phyloP scores from a whole-genome alignment of 2,888 invertebrate species.

The Syrphus vitripennis region DNA sequence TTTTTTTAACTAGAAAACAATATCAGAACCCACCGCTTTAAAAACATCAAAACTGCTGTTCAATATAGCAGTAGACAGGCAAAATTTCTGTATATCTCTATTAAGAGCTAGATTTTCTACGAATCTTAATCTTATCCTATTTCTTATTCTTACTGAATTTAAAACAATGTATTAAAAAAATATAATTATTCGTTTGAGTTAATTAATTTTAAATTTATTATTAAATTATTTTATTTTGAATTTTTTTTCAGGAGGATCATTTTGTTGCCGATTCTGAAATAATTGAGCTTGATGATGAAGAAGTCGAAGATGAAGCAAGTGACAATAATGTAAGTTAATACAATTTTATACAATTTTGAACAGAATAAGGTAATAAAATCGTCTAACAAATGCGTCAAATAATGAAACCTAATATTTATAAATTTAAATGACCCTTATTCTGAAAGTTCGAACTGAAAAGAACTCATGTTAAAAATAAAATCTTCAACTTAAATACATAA shows the following conservation, averaged over 20 bases:
- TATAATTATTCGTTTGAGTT: no score
- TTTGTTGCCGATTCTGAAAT: slow-evolving; percentile 47
- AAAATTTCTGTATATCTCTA: neutral
- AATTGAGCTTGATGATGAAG: slow-evolving; percentile 34
- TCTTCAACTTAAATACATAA: no score
- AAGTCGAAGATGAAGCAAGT: slow-evolving; percentile 37
- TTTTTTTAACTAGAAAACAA: no score
- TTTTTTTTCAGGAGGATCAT: slow-evolving; percentile 43
- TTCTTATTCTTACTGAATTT: neutral
- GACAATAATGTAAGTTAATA: slow-evolving; percentile 53
- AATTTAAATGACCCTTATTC: no score
- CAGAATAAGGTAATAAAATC: no score
- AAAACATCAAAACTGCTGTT: no score
- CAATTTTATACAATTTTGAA: neutral
- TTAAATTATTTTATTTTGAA: neutral
- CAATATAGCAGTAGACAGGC: no score
- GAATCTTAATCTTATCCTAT: neutral
- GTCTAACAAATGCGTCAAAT: no score
- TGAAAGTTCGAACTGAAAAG: no score
- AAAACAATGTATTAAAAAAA: neutral
- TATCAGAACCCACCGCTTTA: no score
- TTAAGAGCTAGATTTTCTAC: neutral
- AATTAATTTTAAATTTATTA: neutral
- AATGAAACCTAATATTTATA: no score
- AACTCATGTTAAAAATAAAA: no score